Evolutionary conservation across 2,888 invertebrate genomes (phyloP), one percentile per base, ranked within the genome.

Genomic region (Chalcis sispes): DNA sequence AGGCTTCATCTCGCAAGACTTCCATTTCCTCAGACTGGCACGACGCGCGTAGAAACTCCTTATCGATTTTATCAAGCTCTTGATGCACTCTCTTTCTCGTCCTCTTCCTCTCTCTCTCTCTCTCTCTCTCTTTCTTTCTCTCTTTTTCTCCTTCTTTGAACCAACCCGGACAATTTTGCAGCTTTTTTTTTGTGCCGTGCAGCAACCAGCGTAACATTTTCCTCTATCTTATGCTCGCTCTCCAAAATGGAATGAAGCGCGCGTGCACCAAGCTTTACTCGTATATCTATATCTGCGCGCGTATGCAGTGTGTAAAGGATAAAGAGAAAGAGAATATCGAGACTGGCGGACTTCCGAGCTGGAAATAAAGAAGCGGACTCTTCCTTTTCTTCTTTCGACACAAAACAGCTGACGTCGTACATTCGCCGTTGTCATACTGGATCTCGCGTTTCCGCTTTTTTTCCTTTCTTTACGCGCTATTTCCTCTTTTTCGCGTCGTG

Each of bases 321-420:
- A 4, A 46, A 18, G 36, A 13, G 25, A 4, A 36, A 75, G 80
- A 80, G 15, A 84, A 82, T 82, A 83, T 82, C 80, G 79, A 81
- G 77, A 81, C 80, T 15, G 15, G 20, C 4, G 67, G 79, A 79
- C 81, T 82, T 81, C 82, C 81, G 82, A 82, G 81, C 80, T 79
- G 81, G 81, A 83, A 85, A 83, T 85, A 85, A 85, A 84, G 81
- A 85, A 81, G 29, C 74, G 77, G 79, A 82, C 78, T 81, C 81
- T 82, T 82, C 81, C 80, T 54, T 20, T 82, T 81, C 29, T n/a
- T 59, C 29, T n/a, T 8, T 25, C 10, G 4, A 83, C 82, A 85
- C 84, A 85, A 87, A 87, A 86, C 86, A 86, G 86, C 86, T 87
- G 86, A 87, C 85, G 85, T 84, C 84, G 86, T 85, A 84, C 84